phyloP scores from a whole-genome alignment of 1,140 invertebrate species.

The Goniozus legneri region DNA sequence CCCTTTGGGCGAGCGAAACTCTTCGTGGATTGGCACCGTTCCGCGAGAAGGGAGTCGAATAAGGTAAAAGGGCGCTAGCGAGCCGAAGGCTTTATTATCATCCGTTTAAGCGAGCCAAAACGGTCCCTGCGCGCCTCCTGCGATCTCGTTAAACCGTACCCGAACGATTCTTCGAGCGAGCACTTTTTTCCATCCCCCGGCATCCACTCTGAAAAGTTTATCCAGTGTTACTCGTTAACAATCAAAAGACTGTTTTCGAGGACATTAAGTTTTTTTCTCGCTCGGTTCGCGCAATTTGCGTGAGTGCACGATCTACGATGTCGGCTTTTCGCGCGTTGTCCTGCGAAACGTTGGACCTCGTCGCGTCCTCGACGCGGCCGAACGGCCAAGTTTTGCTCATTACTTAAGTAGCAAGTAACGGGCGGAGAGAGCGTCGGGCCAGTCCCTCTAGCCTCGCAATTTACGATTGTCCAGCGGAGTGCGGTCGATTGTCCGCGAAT shows the following conservation, averaged over 20 bases:
- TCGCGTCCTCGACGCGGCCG: too few species aligned
- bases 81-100: slow-evolving; percentile 12
- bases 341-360: too few species aligned
- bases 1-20: slow-evolving; percentile 10
- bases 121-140: background rate
- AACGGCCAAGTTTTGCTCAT: slow-evolving; percentile 19
- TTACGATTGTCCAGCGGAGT: slow-evolving; percentile 16
- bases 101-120: background rate
- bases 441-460: too few species aligned
- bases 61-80: too few species aligned
- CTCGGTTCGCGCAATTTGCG: slow-evolving; percentile 11
- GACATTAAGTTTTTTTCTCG: too few species aligned
- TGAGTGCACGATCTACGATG: slow-evolving; percentile 8
- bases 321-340: too few species aligned
- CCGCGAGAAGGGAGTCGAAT: too few species aligned
- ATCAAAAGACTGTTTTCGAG: too few species aligned
- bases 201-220: too few species aligned
- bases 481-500: slow-evolving; percentile 15
- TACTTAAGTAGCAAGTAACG: slow-evolving; percentile 19
- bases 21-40: too few species aligned
- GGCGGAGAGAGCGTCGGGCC: too few species aligned
- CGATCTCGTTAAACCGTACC: slow-evolving; percentile 3
- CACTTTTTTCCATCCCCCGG: background rate
- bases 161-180: background rate
- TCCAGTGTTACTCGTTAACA: too few species aligned